Conservation (phyloP, 2,888 invertebrate genomes). For the Ochropleura plecta region DNA sequence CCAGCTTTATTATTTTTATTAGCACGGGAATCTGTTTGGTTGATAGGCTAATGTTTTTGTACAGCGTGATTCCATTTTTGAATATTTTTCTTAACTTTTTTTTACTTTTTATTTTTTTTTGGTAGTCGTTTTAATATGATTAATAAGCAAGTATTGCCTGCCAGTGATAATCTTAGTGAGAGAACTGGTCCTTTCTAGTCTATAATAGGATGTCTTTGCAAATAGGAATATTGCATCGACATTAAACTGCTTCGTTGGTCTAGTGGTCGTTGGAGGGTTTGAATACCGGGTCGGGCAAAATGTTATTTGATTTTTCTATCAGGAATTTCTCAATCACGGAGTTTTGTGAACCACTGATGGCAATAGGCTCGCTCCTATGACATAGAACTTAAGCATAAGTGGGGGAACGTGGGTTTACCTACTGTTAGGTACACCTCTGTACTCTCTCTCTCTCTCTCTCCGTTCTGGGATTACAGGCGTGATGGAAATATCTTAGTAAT, state of each 20-base stretch:
- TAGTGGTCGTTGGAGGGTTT: too few relatives aligned
- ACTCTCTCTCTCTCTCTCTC: too few relatives aligned
- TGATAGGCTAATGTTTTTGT: conserved; percentile 67
- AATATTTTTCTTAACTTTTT: not conserved
- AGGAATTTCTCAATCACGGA: too few relatives aligned
- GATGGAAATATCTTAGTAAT: not conserved
- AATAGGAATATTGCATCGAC: not conserved
- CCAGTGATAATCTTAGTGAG: not conserved
- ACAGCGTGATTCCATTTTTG: conserved; percentile 64
- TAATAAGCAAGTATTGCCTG: not conserved
- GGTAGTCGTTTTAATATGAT: not conserved
- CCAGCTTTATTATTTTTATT: conserved; percentile 87
- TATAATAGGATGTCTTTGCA: not conserved
- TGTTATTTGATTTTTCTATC: too few relatives aligned
- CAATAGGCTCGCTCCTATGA: too few relatives aligned
- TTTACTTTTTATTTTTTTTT: not conserved
- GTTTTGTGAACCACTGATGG: too few relatives aligned
- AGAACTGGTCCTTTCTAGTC: not conserved
- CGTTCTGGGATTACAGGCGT: too few relatives aligned
- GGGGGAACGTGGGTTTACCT: too few relatives aligned
- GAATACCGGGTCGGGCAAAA: too few relatives aligned
- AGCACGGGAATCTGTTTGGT: conserved; percentile 76
- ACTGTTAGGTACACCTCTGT: too few relatives aligned
- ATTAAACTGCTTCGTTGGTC: too few relatives aligned
- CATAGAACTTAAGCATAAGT: too few relatives aligned